Evolutionary conservation across 2,113 vertebrate species (phyloP).

Genomic region (Gracilinanus agilis): DNA sequence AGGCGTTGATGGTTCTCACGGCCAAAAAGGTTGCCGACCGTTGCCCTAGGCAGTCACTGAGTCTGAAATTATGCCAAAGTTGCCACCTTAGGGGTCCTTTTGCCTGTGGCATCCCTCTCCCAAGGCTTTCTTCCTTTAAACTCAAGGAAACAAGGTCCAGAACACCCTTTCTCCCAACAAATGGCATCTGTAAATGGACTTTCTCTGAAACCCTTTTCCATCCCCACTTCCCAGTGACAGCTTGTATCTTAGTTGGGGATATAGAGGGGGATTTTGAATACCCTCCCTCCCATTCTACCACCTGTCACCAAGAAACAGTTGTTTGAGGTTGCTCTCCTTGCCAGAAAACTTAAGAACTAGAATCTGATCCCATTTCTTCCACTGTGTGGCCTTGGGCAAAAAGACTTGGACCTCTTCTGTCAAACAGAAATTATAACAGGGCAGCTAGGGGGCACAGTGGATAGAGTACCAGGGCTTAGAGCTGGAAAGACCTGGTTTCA

Average conservation of each 20-base stretch:
- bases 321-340: background rate
- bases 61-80: background rate
- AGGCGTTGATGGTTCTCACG: too few species aligned
- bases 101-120: background rate
- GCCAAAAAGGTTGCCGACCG: too few species aligned
- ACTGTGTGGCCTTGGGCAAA: background rate
- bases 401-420: background rate
- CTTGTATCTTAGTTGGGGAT: background rate
- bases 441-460: too few species aligned
- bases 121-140: background rate
- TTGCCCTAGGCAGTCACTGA: background rate
- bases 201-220: background rate
- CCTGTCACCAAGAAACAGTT: background rate
- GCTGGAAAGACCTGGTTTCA: too few species aligned
- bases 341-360: background rate
- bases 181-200: background rate
- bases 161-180: background rate
- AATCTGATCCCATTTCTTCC: background rate
- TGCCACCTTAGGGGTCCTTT: background rate
- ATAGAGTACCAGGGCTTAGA: too few species aligned
- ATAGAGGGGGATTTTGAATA: background rate
- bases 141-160: background rate
- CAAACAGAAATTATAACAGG: background rate
- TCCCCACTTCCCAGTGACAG: background rate
- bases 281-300: background rate